Percentiles rank a stretch among this genome's conserved stretches.
phyloP scores from a whole-genome alignment of 2,797 vertebrate species.

The Pipistrellus nathusii region DNA sequence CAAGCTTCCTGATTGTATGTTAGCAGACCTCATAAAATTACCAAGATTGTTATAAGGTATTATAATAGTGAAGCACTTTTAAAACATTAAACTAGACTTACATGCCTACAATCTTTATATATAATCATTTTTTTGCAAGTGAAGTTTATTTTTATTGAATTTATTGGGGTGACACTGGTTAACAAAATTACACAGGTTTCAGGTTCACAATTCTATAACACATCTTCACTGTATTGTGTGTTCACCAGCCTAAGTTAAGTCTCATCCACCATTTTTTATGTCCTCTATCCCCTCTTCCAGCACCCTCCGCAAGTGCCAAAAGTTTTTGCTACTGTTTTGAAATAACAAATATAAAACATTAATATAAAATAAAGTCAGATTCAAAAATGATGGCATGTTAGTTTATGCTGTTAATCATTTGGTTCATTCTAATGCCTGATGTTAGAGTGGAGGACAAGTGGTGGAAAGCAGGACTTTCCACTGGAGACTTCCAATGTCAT shows the following conservation, averaged over 20 bases:
- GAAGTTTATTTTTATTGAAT: neutral
- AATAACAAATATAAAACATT: slow-evolving; percentile 36
- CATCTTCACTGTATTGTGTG: too few species aligned
- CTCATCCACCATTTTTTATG: too few species aligned
- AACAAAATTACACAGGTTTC: too few species aligned
- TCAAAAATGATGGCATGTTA: neutral
- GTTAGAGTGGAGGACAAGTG: neutral
- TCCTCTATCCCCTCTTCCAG: too few species aligned
- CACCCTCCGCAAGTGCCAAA: neutral
- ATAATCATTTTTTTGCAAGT: slow-evolving; percentile 11
- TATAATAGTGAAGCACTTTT: slow-evolving; percentile 48
- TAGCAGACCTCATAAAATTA: slow-evolving; percentile 21
- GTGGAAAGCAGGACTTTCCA: slow-evolving; percentile 17
- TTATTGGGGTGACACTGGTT: too few species aligned
- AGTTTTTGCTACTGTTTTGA: slow-evolving; percentile 31
- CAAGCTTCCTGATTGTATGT: slow-evolving; percentile 33
- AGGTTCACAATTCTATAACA: too few species aligned
- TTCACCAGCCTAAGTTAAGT: too few species aligned
- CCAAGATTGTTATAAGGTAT: neutral
- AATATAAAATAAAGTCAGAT: slow-evolving; percentile 36
- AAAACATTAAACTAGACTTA: slow-evolving; percentile 1
- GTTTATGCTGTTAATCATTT: neutral
- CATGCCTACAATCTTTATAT: neutral
- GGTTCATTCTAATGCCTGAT: neutral
- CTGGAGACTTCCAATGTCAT: neutral